Conservation (phyloP, 2,797 vertebrate genomes). For the Chaetophractus vellerosus region DNA sequence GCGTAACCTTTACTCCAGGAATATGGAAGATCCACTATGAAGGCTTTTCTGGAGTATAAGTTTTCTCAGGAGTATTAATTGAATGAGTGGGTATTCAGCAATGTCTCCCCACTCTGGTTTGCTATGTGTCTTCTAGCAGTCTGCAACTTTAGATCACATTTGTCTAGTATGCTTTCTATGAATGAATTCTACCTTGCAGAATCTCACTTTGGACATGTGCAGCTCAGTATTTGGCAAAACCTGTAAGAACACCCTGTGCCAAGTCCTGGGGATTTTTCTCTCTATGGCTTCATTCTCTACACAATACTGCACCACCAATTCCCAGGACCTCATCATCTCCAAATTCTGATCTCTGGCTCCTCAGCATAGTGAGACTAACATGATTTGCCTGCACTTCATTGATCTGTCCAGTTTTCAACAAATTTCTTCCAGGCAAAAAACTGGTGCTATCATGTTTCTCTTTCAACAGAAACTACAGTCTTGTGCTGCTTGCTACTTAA, state of each 20-base stretch:
- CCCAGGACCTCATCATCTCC: background rate
- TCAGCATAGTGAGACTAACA: background rate
- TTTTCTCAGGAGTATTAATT: background rate
- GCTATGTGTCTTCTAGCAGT: background rate
- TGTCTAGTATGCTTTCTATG: background rate
- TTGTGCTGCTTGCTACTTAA: background rate
- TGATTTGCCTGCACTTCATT: background rate
- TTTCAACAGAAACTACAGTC: background rate
- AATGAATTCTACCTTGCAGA: background rate
- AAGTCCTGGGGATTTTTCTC: background rate
- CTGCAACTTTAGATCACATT: background rate
- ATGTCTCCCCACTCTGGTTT: background rate
- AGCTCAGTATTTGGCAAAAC: background rate
- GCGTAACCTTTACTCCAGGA: background rate
- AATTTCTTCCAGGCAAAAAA: background rate
- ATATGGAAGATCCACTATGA: background rate
- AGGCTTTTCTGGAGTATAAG: background rate
- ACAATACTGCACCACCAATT: background rate
- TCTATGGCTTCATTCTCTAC: background rate
- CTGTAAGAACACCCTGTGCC: background rate
- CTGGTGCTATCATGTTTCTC: background rate
- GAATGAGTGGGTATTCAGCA: background rate
- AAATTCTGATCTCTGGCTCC: background rate
- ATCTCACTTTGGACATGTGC: background rate
- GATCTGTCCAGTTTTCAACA: background rate